These are phyloP conservation scores for Phalacrocorax pelagicus DNA, from an alignment of 2,113 vertebrate species.

Conservation along the genomic window DNA sequence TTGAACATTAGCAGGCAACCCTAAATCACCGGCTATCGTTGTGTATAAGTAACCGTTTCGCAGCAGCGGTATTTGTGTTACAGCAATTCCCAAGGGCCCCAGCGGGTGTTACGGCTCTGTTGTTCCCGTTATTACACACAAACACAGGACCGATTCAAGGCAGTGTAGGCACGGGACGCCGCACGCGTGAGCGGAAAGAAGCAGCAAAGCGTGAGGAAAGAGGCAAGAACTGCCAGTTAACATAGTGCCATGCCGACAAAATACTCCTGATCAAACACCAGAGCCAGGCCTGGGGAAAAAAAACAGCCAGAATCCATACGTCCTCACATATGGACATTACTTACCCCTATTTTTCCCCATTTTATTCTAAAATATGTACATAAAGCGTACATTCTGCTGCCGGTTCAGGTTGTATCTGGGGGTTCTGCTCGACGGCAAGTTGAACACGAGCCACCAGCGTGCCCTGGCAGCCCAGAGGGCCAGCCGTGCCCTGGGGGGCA, in stretches of 20 bases:
- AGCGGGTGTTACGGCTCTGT: background rate
- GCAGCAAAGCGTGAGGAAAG: accelerated
- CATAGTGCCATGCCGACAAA: accelerated
- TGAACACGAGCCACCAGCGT: too few relatives aligned
- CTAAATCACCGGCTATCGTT: background rate
- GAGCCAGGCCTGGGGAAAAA: too few relatives aligned
- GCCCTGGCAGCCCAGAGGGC: too few relatives aligned
- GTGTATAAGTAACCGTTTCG: background rate
- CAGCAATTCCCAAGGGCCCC: background rate
- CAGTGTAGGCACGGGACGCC: background rate
- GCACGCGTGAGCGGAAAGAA: accelerated
- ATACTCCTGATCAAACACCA: background rate
- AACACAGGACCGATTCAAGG: background rate
- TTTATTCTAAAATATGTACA: background rate
- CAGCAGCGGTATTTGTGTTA: background rate
- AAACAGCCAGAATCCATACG: accelerated
- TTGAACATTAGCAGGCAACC: background rate
- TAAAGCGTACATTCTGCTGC: accelerated
- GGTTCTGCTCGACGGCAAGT: too few relatives aligned
- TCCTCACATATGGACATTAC: too few relatives aligned
- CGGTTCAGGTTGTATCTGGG: background rate
- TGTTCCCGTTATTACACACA: accelerated
- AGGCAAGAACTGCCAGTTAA: background rate
- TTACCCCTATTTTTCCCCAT: background rate
- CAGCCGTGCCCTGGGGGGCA: too few relatives aligned